These are phyloP conservation scores for Glaucopsyche alexis DNA, from an alignment of 2,888 invertebrate genomes.

Conservation along the genomic window DNA sequence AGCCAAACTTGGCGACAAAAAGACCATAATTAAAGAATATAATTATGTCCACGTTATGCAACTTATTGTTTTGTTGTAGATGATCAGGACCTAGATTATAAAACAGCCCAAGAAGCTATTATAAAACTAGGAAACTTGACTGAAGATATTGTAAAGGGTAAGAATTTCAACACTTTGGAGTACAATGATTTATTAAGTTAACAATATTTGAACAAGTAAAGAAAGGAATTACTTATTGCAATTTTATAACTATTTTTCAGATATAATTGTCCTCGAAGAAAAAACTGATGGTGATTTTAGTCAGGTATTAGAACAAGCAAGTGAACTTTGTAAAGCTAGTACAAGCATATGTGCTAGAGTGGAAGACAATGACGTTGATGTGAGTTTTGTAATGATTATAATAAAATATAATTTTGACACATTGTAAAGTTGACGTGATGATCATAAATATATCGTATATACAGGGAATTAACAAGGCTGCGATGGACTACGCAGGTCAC, in stretches of 20 bases:
- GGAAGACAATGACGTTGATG: conserved; percentile 42
- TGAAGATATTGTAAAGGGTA: conserved; percentile 57
- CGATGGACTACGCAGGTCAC: conserved; percentile 43
- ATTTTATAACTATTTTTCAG: conserved; percentile 41
- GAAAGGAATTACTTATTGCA: neutral
- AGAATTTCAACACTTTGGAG: conserved; percentile 24
- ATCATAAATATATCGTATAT: no score
- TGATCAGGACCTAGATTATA: conserved; percentile 51
- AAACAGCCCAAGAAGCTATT: conserved; percentile 49
- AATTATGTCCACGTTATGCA: neutral
- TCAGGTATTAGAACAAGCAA: conserved; percentile 43
- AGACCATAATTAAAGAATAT: neutral
- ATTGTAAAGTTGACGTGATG: no score
- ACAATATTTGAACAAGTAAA: neutral
- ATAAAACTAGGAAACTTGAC: conserved; percentile 49
- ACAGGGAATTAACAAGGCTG: conserved; percentile 44
- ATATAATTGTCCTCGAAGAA: conserved; percentile 46
- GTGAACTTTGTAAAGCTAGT: conserved; percentile 46
- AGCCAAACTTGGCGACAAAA: no score
- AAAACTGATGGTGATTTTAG: conserved; percentile 43
- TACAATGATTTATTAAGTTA: no score
- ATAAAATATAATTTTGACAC: neutral
- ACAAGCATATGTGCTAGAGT: conserved; percentile 45
- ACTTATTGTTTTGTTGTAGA: conserved; percentile 42
- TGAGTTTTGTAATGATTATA: conserved; percentile 27